Base-by-base conservation (phyloP, 2,888 invertebrate species). In the Scelioninae gen. 2 region DNA sequence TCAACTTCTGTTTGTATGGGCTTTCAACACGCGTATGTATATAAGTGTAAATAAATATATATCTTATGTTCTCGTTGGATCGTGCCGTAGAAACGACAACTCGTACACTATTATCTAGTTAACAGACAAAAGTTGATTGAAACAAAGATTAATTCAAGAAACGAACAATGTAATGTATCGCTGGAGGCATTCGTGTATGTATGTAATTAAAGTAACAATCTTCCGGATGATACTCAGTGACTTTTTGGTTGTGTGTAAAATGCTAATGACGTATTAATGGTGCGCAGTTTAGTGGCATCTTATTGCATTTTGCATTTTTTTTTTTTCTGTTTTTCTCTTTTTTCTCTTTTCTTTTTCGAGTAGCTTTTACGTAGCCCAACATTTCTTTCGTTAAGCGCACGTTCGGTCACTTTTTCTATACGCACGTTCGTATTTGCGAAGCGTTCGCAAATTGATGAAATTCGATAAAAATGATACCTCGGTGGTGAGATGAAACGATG, bases 11-110 rank as follows among this genome's bases (percentile, higher is more conserved):
- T 64, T 76, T 77, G 65, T 75, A 73, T 31, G 57, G 37, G 50
- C 57, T 70, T 68, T 71, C 45, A 48, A 65, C 76, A 77, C 71
- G 73, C 75, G 76, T 75, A 78, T 78, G 78, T 78, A 78, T 75
- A 79, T 79, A 78, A 77, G 77, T 78, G 72, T 73, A 73, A 55
- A 73, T 67, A 73, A 67, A 61, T 73, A 78, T 78, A 78, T 65
- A 74, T 77, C 78, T 77, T 77, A 77, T 73, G 67, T 76, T 74
- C 68, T 78, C 77, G 76, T 76, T 77, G 67, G 69, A 48, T 76
- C 65, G 57, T 22, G 67, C 46, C 69, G 43, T 58, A 61, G 57
- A 52, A 39, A 48, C 10, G 41, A 57, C 15, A 35, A 72, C 41
- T 31, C 18, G 1, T 35, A 52, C 16, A 18, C 35, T 37, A 43